Conservation (phyloP, 2,797 vertebrate genomes). For the Malurus splendens region DNA sequence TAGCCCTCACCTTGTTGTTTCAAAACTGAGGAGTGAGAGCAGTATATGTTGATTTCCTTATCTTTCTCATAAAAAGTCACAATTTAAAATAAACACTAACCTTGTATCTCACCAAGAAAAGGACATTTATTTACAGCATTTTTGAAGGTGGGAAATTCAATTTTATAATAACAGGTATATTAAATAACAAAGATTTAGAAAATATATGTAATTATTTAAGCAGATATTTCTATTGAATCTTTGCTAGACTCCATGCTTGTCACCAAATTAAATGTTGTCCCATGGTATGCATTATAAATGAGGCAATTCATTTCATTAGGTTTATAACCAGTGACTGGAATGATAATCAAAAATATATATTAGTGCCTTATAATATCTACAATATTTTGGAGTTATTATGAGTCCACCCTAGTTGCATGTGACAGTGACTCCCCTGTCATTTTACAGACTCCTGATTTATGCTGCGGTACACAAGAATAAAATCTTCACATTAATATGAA, state of each 20-base stretch:
- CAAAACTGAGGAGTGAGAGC: conserved; percentile 2
- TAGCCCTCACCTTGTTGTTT: conserved; percentile 13
- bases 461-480: neutral
- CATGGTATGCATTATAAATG: conserved; percentile 48
- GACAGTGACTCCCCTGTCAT: neutral
- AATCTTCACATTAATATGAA: neutral
- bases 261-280: conserved; percentile 50
- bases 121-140: conserved; percentile 24
- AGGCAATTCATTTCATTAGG: conserved; percentile 46
- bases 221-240: conserved; percentile 29
- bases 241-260: conserved; percentile 28
- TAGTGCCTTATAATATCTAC: conserved; percentile 47
- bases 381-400: neutral
- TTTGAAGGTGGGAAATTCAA: conserved; percentile 41
- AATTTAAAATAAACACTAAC: conserved; percentile 31
- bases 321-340: conserved; percentile 45
- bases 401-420: neutral
- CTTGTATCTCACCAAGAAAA: conserved; percentile 29
- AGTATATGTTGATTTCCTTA: conserved; percentile 32
- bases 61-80: neutral
- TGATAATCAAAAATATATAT: conserved; percentile 52
- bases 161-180: conserved; percentile 33
- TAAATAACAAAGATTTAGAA: conserved; percentile 45
- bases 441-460: neutral
- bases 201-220: conserved; percentile 18